phyloP scores from a whole-genome alignment of 92 coral and sea anemone genomes.

The Zoanthus solanderi region DNA sequence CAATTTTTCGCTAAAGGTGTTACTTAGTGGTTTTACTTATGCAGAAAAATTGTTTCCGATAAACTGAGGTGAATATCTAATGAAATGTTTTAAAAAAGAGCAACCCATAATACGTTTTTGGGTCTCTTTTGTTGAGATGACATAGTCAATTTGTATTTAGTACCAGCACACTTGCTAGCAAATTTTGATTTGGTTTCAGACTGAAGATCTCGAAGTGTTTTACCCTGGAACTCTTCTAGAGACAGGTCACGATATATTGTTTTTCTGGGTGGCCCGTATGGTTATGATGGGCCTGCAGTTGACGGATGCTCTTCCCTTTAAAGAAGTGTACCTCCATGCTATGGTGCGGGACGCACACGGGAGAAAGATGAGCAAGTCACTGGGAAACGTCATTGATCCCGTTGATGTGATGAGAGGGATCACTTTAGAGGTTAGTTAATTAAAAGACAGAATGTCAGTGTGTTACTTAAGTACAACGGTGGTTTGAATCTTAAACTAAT shows the following conservation, averaged over 20 bases:
- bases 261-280: constrained; percentile 99
- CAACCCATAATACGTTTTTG: no score
- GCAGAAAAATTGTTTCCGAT: no score
- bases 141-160: neutral
- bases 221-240: constrained; percentile 96
- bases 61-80: no score
- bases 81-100: no score
- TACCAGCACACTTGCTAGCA: no score
- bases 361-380: constrained; percentile 99
- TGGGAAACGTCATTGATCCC: constrained; percentile 98
- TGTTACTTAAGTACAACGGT: no score
- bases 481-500: neutral
- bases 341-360: constrained; percentile 99
- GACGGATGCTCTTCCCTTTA: constrained; percentile 91
- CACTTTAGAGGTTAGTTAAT: constrained; percentile 78
- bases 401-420: constrained; percentile 96
- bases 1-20: no score
- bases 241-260: constrained; percentile 98
- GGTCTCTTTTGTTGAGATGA: neutral
- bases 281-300: constrained; percentile 96
- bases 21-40: no score
- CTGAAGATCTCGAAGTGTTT: constrained; percentile 83
- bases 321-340: constrained; percentile 97
- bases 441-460: no score
- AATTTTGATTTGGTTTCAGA: constrained; percentile 56